A percentile compares a stretch with the other conserved stretches of the same genome.
These are phyloP conservation scores for Elgaria multicarinata DNA, from an alignment of 2,113 vertebrate species.

Conservation along the genomic window DNA sequence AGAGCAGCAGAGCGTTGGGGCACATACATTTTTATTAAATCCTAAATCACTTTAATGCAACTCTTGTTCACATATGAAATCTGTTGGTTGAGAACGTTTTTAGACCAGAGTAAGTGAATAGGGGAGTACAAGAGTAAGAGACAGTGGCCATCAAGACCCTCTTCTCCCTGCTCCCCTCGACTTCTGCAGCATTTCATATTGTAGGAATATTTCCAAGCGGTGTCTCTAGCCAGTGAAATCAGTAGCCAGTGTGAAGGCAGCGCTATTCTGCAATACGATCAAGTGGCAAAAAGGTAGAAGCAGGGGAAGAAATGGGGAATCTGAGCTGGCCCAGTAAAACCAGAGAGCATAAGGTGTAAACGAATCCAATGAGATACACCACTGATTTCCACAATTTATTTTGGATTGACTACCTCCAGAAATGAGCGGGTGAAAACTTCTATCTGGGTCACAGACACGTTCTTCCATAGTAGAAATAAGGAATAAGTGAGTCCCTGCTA, in stretches of 20 bases:
- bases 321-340: background rate
- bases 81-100: background rate
- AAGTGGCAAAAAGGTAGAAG: background rate
- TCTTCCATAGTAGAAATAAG: conserved; percentile 5
- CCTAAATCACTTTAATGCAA: background rate
- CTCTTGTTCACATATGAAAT: background rate
- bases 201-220: background rate
- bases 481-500: background rate
- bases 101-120: background rate
- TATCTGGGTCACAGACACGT: conserved; percentile 4
- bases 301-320: background rate
- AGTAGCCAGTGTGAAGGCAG: background rate
- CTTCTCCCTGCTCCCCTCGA: no score
- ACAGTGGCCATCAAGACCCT: background rate
- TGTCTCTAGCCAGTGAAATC: background rate
- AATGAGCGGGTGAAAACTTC: background rate
- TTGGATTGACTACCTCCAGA: background rate
- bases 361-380: background rate
- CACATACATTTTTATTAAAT: background rate
- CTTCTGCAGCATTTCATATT: background rate
- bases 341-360: background rate
- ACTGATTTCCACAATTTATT: background rate
- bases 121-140: background rate
- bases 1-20: background rate
- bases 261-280: background rate